These are phyloP conservation scores for Nephila pilipes DNA, from an alignment of 1,140 invertebrate species.

Conservation along the genomic window DNA sequence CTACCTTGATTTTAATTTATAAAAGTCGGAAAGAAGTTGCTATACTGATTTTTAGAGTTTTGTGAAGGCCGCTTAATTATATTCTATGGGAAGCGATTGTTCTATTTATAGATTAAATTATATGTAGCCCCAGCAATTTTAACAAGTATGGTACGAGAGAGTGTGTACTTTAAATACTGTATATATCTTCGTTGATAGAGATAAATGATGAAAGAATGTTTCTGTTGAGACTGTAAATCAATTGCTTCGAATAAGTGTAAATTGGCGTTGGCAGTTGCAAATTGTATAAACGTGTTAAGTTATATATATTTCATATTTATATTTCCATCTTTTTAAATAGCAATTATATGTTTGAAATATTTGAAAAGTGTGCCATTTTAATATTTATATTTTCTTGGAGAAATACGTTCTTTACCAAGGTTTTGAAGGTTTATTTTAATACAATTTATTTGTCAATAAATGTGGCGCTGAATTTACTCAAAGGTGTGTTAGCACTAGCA, in stretches of 20 bases:
- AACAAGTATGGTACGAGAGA: not conserved
- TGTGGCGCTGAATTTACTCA: no score
- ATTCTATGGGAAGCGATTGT: not conserved
- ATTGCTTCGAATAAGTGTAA: not conserved
- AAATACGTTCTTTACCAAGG: no score
- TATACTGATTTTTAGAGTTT: constrained; percentile 7
- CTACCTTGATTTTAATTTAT: constrained; percentile 56
- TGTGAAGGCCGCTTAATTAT: constrained; percentile 3
- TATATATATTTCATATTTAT: no score
- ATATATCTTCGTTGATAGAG: not conserved
- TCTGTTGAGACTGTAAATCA: not conserved
- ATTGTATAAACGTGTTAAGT: no score
- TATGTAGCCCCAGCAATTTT: not conserved
- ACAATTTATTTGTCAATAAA: no score
- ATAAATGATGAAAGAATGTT: not conserved
- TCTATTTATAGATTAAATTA: constrained; percentile 27
- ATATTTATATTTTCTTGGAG: no score
- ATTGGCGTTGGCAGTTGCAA: not conserved
- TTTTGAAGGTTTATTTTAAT: no score
- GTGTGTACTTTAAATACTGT: not conserved
- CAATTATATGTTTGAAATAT: no score
- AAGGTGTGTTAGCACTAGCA: no score
- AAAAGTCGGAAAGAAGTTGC: constrained; percentile 13
- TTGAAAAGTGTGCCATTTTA: no score
- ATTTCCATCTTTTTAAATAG: no score